Percentiles rank a stretch among this genome's conserved stretches.
Evolutionary conservation across 2,113 vertebrate genomes (phyloP).

Genomic region (Genyomyrus donnyi): DNA sequence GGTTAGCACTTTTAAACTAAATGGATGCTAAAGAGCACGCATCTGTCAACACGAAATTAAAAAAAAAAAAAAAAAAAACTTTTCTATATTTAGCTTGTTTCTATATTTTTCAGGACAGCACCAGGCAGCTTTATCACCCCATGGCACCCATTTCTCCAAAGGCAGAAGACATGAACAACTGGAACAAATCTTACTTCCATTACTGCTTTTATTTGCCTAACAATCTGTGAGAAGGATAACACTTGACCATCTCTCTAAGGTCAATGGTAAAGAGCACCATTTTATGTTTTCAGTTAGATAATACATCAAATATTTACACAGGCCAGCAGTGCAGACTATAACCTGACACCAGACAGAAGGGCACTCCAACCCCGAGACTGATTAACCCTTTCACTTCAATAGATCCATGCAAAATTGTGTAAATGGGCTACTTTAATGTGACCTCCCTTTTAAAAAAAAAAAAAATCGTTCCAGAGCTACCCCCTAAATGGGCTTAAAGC

Average conservation of each 20-base stretch:
- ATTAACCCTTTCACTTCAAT: neutral
- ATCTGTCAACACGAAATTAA: neutral
- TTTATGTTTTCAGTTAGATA: conserved; percentile 14
- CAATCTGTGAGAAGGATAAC: neutral
- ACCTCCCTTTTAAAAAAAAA: neutral
- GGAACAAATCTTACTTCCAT: neutral
- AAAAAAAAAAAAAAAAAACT: neutral
- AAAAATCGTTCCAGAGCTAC: neutral
- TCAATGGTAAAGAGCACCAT: conserved; percentile 14
- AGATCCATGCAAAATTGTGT: neutral
- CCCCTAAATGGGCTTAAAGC: neutral
- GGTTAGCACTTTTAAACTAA: neutral
- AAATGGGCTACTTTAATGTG: neutral
- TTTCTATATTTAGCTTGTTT: neutral
- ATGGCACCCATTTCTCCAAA: neutral
- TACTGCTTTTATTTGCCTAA: neutral
- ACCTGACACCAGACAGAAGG: conserved; percentile 6
- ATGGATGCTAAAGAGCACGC: neutral
- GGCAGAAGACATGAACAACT: neutral
- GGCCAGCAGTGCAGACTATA: conserved; percentile 1
- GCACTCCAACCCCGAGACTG: neutral
- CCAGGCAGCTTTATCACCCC: neutral
- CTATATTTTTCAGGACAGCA: neutral
- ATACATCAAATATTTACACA: conserved; percentile 22
- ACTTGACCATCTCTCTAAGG: neutral